phyloP scores from a whole-genome alignment of 2,888 invertebrate genomes.

The Fragum whitleyi region DNA sequence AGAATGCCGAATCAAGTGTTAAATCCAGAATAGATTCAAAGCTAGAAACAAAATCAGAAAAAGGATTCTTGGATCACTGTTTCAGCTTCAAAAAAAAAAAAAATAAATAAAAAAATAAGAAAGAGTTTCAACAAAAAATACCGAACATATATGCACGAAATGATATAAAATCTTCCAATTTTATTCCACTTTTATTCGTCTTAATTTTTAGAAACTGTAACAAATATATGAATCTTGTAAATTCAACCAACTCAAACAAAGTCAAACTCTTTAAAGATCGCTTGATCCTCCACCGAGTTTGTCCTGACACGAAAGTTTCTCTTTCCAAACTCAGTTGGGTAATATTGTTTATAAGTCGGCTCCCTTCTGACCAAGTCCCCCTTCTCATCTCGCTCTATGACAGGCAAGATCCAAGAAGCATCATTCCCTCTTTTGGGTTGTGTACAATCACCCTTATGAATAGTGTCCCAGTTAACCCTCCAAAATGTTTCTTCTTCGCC shows the following conservation, averaged over 20 bases:
- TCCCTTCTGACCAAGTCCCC: constrained; percentile 2
- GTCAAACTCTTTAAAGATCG: constrained; percentile 6
- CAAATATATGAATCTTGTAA: too few species aligned
- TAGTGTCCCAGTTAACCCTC: constrained; percentile 9
- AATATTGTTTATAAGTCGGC: constrained; percentile 10
- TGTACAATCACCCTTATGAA: background rate
- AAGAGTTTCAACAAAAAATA: too few species aligned
- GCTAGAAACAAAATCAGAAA: too few species aligned
- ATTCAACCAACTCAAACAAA: constrained; percentile 6
- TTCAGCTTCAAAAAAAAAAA: too few species aligned
- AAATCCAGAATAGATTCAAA: too few species aligned
- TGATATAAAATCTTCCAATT: too few species aligned
- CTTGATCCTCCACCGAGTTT: background rate
- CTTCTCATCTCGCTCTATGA: background rate
- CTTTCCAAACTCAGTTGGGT: constrained; percentile 6
- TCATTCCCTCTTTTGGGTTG: background rate
- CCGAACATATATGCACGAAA: too few species aligned
- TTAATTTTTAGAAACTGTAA: too few species aligned
- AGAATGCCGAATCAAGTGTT: too few species aligned
- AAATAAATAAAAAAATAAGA: too few species aligned
- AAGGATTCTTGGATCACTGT: too few species aligned
- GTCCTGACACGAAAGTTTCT: background rate
- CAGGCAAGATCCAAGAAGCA: background rate
- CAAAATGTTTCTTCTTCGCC: constrained; percentile 13
- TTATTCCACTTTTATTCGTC: too few species aligned